Evolutionary conservation across 2,888 invertebrate genomes (phyloP).

Genomic region (Drosophila paranaensis): DNA sequence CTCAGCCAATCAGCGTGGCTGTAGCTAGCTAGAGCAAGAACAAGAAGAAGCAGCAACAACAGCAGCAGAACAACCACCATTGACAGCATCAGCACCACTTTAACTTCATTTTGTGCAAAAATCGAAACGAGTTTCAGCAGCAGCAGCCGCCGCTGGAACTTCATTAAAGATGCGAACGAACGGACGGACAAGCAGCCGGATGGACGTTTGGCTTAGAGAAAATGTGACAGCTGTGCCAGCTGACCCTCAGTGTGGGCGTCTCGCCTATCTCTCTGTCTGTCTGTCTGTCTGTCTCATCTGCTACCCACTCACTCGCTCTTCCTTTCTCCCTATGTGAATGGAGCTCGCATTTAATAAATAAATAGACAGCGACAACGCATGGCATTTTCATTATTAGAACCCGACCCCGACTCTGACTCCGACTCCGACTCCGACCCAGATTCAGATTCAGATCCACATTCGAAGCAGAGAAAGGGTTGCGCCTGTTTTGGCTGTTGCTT

Average conservation of each 20-base stretch:
- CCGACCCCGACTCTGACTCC: background rate
- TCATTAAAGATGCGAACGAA: slow-evolving; percentile 56
- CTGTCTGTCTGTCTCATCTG: slow-evolving; percentile 8
- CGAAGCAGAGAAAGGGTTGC: slow-evolving; percentile 56
- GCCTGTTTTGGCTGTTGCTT: slow-evolving; percentile 54
- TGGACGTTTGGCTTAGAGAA: slow-evolving; percentile 53
- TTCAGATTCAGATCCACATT: slow-evolving; percentile 2
- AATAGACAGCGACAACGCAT: slow-evolving; percentile 66
- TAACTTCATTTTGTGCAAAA: slow-evolving; percentile 71
- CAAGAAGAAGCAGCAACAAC: slow-evolving; percentile 1
- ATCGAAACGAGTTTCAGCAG: slow-evolving; percentile 60
- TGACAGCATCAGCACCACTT: slow-evolving; percentile 25
- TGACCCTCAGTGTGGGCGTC: slow-evolving; percentile 57
- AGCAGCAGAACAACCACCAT: slow-evolving; percentile 26
- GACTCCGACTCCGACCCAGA: background rate
- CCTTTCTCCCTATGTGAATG: slow-evolving; percentile 3
- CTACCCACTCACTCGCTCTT: background rate
- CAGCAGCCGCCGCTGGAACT: slow-evolving; percentile 37
- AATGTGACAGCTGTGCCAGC: slow-evolving; percentile 78
- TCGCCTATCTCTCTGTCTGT: slow-evolving; percentile 1
- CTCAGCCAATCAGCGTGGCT: slow-evolving; percentile 40
- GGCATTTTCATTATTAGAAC: slow-evolving; percentile 68
- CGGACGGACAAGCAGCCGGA: slow-evolving; percentile 2
- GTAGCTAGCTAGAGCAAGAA: background rate
- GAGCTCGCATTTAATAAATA: slow-evolving; percentile 73